Base-by-base conservation (phyloP, 2,797 vertebrate genomes). In the Pempheris klunzingeri region DNA sequence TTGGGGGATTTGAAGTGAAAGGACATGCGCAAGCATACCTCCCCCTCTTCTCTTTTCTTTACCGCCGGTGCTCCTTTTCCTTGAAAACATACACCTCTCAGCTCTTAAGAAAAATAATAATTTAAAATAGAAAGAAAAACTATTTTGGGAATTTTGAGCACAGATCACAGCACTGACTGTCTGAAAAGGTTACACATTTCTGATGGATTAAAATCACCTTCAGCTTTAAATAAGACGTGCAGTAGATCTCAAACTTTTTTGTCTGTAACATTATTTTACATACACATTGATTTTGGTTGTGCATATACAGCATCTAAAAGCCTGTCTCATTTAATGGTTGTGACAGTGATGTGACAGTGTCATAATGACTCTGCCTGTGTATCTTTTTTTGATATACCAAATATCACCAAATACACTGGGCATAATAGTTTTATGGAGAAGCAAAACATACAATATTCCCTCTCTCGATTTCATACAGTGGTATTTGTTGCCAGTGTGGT, bases 401-500 rank as follows among this genome's bases (percentile, higher is more conserved):
- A n/a, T n/a, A 71, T 57, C 2, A 67, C 9, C 6, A 17, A 41
- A 69, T n/a, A 65, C 13, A 39, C 20, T 11, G 14, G n/a, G n/a
- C n/a, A n/a, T n/a, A 60, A 65, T 46, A 2, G 22, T 61, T 74
- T 81, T 1, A 76, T 20, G 15, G 10, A 36, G 14, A 1, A 41
- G 22, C 46, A 50, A 72, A 73, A 79, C 64, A 72, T 34, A 53
- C 28, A 58, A 63, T 47, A 54, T 8, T 54, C 26, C 59, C 54
- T 26, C 32, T 71, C 62, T 82, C 60, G 77, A 67, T 77, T 82
- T 80, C 68, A 74, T 69, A 58, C 54, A 30, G 54, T 77, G 86
- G 81, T 73, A 85, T 90, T 84, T 84, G 78, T 80, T 88, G 85
- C 83, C 80, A 85, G 89, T 74, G 73, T 74, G 78, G 80, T 78